Evolutionary conservation across 2,797 vertebrate species (phyloP).

Genomic region (Hydrolagus colliei): DNA sequence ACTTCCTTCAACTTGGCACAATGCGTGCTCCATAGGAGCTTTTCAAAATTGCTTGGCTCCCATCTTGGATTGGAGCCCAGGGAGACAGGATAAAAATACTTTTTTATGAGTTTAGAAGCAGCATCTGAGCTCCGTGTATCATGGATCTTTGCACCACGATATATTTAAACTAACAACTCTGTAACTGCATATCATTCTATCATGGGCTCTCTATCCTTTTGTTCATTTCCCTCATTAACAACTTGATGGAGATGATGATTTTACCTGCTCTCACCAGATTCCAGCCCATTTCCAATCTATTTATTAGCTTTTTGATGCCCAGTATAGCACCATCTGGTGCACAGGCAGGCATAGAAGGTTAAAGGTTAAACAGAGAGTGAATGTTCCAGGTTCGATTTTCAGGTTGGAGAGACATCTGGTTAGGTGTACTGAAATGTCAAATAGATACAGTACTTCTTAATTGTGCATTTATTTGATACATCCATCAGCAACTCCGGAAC

Average conservation of each 20-base stretch:
- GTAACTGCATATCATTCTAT: neutral
- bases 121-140: neutral
- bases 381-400: slow-evolving; percentile 3
- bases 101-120: too few relatives aligned
- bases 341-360: slow-evolving; percentile 10
- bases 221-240: neutral
- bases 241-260: neutral
- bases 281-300: neutral
- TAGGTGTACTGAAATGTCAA: neutral
- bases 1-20: too few relatives aligned
- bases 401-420: neutral
- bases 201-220: neutral
- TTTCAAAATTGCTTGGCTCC: too few relatives aligned
- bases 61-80: too few relatives aligned
- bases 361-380: neutral
- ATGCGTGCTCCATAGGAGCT: too few relatives aligned
- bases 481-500: neutral
- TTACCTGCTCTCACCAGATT: slow-evolving; percentile 2
- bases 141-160: neutral
- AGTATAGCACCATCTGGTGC: slow-evolving; percentile 7
- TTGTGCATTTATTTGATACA: neutral
- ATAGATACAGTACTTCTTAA: neutral
- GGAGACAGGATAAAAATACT: too few relatives aligned
- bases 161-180: neutral
- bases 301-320: slow-evolving; percentile 1